Evolutionary conservation across 64 coral and sea anemone genomes (phyloP), one percentile per base, ranked within the genome.

Genomic region (Montipora foliosa): DNA sequence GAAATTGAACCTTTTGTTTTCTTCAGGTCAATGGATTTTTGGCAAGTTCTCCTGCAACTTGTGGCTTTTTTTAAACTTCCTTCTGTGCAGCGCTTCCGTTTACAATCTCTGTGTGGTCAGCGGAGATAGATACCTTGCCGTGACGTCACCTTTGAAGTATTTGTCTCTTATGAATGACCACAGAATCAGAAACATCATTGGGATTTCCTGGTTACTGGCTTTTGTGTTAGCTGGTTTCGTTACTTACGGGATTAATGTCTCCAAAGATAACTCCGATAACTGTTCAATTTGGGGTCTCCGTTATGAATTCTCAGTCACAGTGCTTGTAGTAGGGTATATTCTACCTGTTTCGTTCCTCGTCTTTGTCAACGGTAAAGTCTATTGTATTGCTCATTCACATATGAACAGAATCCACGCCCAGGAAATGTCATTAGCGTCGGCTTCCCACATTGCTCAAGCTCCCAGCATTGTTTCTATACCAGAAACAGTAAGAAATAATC

Each of bases 91-190:
- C 11, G 92, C 92, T 14, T 93, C 92, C 0, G 45, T 93, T 47
- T 82, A 79, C 49, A 93, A 93, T 74, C 83, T 93, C 4, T 93
- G 92, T 44, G 59, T 93, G 60, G 92, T 93, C 84, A 93, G 92
- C 76, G 84, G 92, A 67, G 92, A 93, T 49, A 75, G 92, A 58
- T 93, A 93, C 77, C 44, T 93, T 12, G 92, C 92, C 48, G 92
- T 93, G 84, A 93, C 92, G 64, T 93, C 83, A 88, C 51, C 92
- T 2, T 51, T 93, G 22, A 50, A 72, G 5, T 93, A 93, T 64
- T 10, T 87, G 60, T 51, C 75, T 29, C 92, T 75, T 12, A 93
- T 88, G 84, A 87, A 67, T 14, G 84, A 93, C 2, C 19, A 10
- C 47, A 67, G 76, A 79, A 64, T 93, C 84, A 70, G 58, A 14